Evolutionary conservation across 2,113 vertebrate genomes (phyloP), one percentile per base, ranked within the genome.

Genomic region (Cyprinodon brontotheroides): DNA sequence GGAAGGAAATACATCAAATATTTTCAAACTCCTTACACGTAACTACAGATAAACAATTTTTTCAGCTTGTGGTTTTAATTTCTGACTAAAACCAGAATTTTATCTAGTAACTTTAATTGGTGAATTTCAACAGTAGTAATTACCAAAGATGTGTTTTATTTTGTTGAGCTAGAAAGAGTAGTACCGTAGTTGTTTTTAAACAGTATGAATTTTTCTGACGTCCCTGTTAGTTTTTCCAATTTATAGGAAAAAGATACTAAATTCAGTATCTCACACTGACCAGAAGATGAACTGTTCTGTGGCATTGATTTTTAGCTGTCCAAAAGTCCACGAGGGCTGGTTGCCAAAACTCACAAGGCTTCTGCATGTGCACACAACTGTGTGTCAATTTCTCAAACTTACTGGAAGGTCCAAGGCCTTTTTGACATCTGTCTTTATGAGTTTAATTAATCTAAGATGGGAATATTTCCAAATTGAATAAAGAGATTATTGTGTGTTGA

Each of bases 221-320:
- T 9, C 38, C 3, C 41, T 39, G 11, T 57, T 10, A 68, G 3
- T 1, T 39, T 3, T 57, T 68, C 6, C 8, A 29, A 8, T 60
- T 37, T 29, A 29, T 29, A 6, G 37, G 53, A 15, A n/a, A 38
- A 53, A 20, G 1, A 4, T 12, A 3, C 0, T 1, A 20, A 10
- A 39, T 39, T 13, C 14, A 39, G n/a, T 4, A 4, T 43, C 11
- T 41, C 15, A n/a, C 39, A 2, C 40, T 12, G 60, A 61, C 70
- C 80, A 73, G 29, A 53, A 10, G 37, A 11, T 76, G 70, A 82
- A 78, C 59, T 15, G n/a, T 69, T 64, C 50, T 17, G 40, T 3
- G 14, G 1, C 22, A 84, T 77, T 74, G 79, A 90, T 89, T 84
- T 81, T 36, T 14, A 40, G 4, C 39, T 29, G 79, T 77, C 65